These are phyloP conservation scores for Ferdinandea cuprea DNA, from an alignment of 2,888 invertebrate genomes.

Conservation along the genomic window DNA sequence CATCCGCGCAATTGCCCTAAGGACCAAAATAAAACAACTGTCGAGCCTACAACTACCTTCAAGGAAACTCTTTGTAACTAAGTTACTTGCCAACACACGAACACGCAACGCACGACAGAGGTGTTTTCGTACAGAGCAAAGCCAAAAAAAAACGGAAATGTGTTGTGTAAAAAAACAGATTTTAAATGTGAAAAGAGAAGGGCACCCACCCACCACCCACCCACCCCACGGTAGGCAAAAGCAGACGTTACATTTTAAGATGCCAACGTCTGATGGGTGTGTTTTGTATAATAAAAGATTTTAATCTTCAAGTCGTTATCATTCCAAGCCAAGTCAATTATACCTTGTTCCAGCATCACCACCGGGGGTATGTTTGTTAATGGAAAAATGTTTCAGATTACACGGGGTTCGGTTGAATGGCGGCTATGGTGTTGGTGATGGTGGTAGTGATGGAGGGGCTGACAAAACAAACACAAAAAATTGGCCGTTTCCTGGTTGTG, in stretches of 20 bases:
- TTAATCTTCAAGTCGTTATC: slow-evolving; percentile 72
- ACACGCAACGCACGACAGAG: slow-evolving; percentile 23
- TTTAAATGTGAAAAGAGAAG: slow-evolving; percentile 39
- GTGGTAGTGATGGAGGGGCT: slow-evolving; percentile 5
- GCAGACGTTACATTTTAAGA: slow-evolving; percentile 64
- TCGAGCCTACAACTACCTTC: slow-evolving; percentile 20
- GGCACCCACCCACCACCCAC: not conserved
- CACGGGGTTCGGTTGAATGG: slow-evolving; percentile 6
- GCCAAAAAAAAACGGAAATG: slow-evolving; percentile 33
- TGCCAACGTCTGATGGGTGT: slow-evolving; percentile 45
- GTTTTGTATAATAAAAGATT: slow-evolving; percentile 69
- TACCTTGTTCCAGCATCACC: slow-evolving; percentile 64
- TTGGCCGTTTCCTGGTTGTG: slow-evolving; percentile 18
- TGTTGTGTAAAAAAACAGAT: slow-evolving; percentile 63
- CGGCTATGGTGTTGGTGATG: slow-evolving; percentile 8
- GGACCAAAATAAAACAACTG: slow-evolving; percentile 27
- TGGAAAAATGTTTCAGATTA: slow-evolving; percentile 68
- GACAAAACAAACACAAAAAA: slow-evolving; percentile 15
- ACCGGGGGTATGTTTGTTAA: slow-evolving; percentile 68
- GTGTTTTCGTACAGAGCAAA: slow-evolving; percentile 27
- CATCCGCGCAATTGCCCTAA: slow-evolving; percentile 2
- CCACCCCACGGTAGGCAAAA: not conserved
- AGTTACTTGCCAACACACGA: slow-evolving; percentile 40
- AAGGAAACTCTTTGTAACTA: slow-evolving; percentile 42
- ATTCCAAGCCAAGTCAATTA: slow-evolving; percentile 73